Percentiles rank a stretch among this genome's conserved stretches.
Evolutionary conservation across 2,888 invertebrate genomes (phyloP).

Genomic region (Spodoptera littoralis): DNA sequence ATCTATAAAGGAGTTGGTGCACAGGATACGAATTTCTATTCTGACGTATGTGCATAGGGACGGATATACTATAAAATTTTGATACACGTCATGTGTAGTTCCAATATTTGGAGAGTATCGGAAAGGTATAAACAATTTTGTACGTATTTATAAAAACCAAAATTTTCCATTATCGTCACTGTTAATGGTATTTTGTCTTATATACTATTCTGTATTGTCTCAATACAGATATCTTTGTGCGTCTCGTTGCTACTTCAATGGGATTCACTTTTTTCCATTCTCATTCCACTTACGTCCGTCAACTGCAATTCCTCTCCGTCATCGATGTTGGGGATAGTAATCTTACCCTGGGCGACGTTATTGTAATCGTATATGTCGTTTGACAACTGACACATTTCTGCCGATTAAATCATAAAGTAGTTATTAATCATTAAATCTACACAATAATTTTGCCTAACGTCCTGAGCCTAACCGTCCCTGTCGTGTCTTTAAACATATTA

Average conservation of each 20-base stretch:
- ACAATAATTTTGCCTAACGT: conserved; percentile 43
- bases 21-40: conserved; percentile 52
- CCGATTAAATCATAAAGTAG: conserved; percentile 73
- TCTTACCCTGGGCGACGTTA: conserved; percentile 99
- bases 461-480: conserved; percentile 65
- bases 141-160: conserved; percentile 26
- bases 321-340: conserved; percentile 97
- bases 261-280: conserved; percentile 48
- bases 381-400: conserved; percentile 94
- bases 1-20: conserved; percentile 58
- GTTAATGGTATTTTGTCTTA: conserved; percentile 58
- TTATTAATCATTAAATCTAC: conserved; percentile 45
- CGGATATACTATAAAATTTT: conserved; percentile 36
- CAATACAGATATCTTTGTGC: conserved; percentile 57
- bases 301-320: conserved; percentile 97
- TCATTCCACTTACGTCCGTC: conserved; percentile 94
- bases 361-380: conserved; percentile 97
- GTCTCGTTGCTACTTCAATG: conserved; percentile 39
- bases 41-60: conserved; percentile 20
- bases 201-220: conserved; percentile 45
- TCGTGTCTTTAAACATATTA: conserved; percentile 71
- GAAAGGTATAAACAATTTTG: conserved; percentile 18
- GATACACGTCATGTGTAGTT: conserved; percentile 44
- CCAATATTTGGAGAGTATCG: conserved; percentile 26
- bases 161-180: conserved; percentile 64